Base-by-base conservation (phyloP, 2,797 vertebrate genomes). In the Falco novaeseelandiae region DNA sequence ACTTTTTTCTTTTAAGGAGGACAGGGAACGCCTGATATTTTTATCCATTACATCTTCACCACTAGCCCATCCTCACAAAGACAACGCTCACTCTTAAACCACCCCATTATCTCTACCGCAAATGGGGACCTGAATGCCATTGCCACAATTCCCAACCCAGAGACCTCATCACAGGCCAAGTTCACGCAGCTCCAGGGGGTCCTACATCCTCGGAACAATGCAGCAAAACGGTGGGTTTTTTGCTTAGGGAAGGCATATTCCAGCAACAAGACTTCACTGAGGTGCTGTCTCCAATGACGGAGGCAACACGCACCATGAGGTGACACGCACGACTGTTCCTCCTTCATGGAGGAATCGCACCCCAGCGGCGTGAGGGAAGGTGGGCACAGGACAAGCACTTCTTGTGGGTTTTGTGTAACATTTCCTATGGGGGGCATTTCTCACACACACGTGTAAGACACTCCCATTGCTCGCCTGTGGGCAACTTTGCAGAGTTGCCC, bases 321-420 rank as follows among this genome's bases (percentile, higher is more conserved):
- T 22, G 32, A 61, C 36, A 20, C 18, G 14, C 32, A n/a, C 42
- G 17, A 23, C 5, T 0, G 9, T 1, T 29, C 1, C 25, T 6
- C 44, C 46, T 7, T 5, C 51, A 6, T 10, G 1, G n/a, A 12
- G n/a, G 6, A 25, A 15, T 8, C 2, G 0, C 51, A 34, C 36
- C n/a, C 1, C 0, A 6, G 2, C 1, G 0, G 17, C 0, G 27
- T 1, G 7, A 23, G 54, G 27, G 46, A 23, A 62, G 54, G 80
- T 1, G 14, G 34, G 34, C 72, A 63, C 0, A 0, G 36, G 40
- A 17, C 22, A 49, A 25, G 26, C 1, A 0, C 27, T 25, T 14
- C 11, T 4, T 0, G 0, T 0, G 14, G 17, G 14, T 72, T n/a
- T 2, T 0, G 1, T 7, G 14, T 7, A 8, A 20, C 3, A 0